Percentiles rank a stretch among this genome's conserved stretches.
These are phyloP conservation scores for Cyphomyrus plagiostoma DNA, from an alignment of 2,113 vertebrate species.

Conservation along the genomic window DNA sequence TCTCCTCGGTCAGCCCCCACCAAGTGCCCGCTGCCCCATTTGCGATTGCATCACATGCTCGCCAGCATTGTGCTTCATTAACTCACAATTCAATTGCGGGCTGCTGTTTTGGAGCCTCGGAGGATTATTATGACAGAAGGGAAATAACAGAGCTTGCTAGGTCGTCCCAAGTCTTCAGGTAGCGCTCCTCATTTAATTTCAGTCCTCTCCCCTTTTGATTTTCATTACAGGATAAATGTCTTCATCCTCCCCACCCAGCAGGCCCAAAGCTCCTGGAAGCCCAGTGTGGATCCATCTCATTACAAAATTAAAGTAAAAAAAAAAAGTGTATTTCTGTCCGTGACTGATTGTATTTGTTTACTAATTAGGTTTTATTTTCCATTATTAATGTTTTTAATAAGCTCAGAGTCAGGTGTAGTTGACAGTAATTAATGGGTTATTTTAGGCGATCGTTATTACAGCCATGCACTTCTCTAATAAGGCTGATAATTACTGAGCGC, in stretches of 20 bases:
- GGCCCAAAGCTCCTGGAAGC: background rate
- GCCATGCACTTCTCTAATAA: conserved; percentile 62
- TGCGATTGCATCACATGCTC: conserved; percentile 49
- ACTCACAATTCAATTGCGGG: conserved; percentile 42
- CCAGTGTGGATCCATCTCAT: background rate
- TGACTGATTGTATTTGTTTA: conserved; percentile 70
- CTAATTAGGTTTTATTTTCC: conserved; percentile 69
- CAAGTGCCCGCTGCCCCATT: conserved; percentile 25
- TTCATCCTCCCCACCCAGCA: conserved; percentile 6
- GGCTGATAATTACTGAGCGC: conserved; percentile 70
- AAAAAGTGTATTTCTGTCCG: conserved; percentile 35
- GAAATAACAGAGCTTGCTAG: conserved; percentile 24
- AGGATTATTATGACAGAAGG: conserved; percentile 33
- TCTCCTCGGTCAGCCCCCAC: conserved; percentile 27
- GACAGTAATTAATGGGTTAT: conserved; percentile 77
- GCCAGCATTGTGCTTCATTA: conserved; percentile 60
- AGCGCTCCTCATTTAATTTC: conserved; percentile 41
- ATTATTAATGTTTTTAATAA: conserved; percentile 74
- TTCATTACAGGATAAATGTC: conserved; percentile 33
- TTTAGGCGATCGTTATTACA: conserved; percentile 66
- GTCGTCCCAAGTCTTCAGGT: conserved; percentile 23
- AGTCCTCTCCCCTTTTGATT: conserved; percentile 42
- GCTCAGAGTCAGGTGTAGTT: conserved; percentile 64
- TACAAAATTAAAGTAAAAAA: conserved; percentile 22
- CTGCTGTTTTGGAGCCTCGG: conserved; percentile 30